These are phyloP conservation scores for Spilosoma lubricipeda DNA, from an alignment of 2,888 invertebrate species.

Conservation along the genomic window DNA sequence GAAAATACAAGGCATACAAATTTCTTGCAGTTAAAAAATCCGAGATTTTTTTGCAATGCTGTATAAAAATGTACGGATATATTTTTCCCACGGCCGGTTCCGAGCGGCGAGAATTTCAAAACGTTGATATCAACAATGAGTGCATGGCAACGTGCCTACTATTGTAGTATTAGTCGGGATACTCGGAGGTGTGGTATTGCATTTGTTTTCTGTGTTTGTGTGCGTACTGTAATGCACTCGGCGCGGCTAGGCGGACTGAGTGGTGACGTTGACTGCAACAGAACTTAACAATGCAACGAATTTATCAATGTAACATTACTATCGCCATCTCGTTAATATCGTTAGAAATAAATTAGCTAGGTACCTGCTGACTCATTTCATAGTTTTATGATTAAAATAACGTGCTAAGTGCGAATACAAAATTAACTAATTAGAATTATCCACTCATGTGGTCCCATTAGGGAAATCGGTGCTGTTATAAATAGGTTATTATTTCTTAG, in stretches of 20 bases:
- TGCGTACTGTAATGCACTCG: constrained; percentile 51
- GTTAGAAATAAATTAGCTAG: neutral
- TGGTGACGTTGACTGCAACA: constrained; percentile 38
- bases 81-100: constrained; percentile 79
- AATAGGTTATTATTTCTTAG: neutral
- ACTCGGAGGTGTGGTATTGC: constrained; percentile 54
- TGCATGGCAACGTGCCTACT: constrained; percentile 60
- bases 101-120: constrained; percentile 75
- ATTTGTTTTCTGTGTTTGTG: constrained; percentile 50
- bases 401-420: neutral
- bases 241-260: constrained; percentile 38
- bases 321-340: neutral
- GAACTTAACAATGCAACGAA: constrained; percentile 35
- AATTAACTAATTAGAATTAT: neutral
- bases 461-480: neutral
- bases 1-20: neutral
- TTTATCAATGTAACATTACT: constrained; percentile 37
- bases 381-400: neutral
- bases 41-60: constrained; percentile 26
- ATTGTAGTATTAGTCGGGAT: constrained; percentile 50
- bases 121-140: constrained; percentile 82
- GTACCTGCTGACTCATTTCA: constrained; percentile 1
- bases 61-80: constrained; percentile 54
- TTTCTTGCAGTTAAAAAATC: neutral
- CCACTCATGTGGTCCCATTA: neutral